Percentiles rank a stretch among this genome's conserved stretches.
These are phyloP conservation scores for Cephus runcator DNA, from an alignment of 2,888 invertebrate species.

Conservation along the genomic window DNA sequence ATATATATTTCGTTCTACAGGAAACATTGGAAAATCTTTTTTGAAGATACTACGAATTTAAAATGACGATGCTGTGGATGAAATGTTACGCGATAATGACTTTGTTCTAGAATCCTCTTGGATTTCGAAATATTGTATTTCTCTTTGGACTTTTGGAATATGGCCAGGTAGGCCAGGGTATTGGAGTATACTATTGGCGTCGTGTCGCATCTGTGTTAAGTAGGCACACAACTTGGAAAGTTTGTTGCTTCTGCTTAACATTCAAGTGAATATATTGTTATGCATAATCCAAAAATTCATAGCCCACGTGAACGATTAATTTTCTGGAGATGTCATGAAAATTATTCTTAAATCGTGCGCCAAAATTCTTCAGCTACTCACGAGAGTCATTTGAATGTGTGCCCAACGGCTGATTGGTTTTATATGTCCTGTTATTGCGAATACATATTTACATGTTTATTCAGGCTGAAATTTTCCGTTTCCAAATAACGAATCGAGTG, in stretches of 20 bases:
- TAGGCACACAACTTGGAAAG: not conserved
- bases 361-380: not conserved
- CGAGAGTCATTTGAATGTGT: not conserved
- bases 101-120: not conserved
- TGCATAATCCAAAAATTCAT: not conserved
- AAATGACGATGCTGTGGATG: not conserved
- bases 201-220: not conserved
- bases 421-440: not conserved
- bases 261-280: not conserved
- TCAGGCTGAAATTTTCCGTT: not conserved
- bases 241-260: not conserved
- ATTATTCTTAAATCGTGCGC: not conserved
- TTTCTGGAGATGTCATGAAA: not conserved
- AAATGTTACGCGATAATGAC: not conserved
- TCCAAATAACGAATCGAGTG: not conserved
- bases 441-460: not conserved
- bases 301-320: not conserved
- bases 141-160: not conserved
- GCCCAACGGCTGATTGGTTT: not conserved
- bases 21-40: not conserved
- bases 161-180: constrained; percentile 1
- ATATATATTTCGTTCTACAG: not conserved
- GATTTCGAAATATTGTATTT: not conserved
- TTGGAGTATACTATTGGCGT: not conserved
- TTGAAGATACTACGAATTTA: not conserved